Conservation (phyloP, 1,140 invertebrate species). For the Hylaeus volcanicus region DNA sequence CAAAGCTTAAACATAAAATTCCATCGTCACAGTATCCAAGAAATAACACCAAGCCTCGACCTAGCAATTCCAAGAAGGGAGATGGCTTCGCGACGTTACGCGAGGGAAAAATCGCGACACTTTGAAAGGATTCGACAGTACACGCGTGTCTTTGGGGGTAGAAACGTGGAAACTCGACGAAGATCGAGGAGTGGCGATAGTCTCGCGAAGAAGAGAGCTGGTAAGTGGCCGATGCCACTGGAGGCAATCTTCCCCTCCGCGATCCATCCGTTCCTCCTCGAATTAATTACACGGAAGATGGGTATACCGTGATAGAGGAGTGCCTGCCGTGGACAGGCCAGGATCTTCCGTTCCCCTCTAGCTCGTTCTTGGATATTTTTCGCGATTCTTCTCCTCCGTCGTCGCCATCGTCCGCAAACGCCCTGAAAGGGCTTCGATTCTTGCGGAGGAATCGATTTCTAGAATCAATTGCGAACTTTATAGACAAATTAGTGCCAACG, state of each 20-base stretch:
- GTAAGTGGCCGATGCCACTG: constrained; percentile 1
- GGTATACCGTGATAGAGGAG: constrained; percentile 60
- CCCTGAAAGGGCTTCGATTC: neutral
- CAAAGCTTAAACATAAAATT: too few relatives aligned
- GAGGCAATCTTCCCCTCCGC: constrained; percentile 10
- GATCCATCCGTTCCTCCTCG: constrained; percentile 61
- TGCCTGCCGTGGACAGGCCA: constrained; percentile 71
- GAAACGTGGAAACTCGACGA: too few relatives aligned
- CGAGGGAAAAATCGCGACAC: too few relatives aligned
- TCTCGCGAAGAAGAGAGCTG: neutral
- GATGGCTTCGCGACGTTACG: too few relatives aligned
- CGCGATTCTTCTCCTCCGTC: neutral
- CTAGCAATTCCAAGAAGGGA: too few relatives aligned
- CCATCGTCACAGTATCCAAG: too few relatives aligned
- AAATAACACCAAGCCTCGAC: too few relatives aligned
- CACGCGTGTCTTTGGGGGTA: too few relatives aligned
- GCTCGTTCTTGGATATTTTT: neutral
- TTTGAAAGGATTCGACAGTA: too few relatives aligned
- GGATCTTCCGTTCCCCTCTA: constrained; percentile 20
- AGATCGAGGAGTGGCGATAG: too few relatives aligned
- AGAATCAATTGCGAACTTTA: too few relatives aligned
- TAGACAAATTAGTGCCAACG: too few relatives aligned
- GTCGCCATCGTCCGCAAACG: neutral
- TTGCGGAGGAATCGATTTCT: neutral
- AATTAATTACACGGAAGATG: constrained; percentile 74